phyloP scores from a whole-genome alignment of 2,888 invertebrate genomes.

The Xanthia icteritia region DNA sequence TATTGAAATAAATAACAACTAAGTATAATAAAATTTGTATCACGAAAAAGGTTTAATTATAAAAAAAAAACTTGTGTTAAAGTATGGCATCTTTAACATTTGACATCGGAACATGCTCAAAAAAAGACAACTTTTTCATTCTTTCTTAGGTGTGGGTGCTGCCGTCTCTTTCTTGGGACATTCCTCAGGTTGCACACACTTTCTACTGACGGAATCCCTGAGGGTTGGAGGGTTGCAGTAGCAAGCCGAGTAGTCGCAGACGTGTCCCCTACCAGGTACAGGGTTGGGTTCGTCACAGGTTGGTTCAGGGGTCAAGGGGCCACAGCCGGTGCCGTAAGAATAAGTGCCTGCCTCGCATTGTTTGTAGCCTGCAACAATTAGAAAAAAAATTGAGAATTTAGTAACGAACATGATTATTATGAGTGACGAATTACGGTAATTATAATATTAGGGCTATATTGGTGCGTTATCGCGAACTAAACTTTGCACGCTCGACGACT shows the following conservation, averaged over 20 bases:
- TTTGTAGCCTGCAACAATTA: slow-evolving; percentile 59
- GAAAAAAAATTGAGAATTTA: too few relatives aligned
- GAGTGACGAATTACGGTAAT: too few relatives aligned
- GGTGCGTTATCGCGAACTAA: too few relatives aligned
- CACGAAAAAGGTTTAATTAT: neutral
- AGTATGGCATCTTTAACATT: neutral
- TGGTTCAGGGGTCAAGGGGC: slow-evolving; percentile 71
- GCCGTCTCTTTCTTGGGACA: too few relatives aligned
- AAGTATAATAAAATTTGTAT: neutral
- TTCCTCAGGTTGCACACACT: slow-evolving; percentile 72
- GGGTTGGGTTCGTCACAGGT: slow-evolving; percentile 79
- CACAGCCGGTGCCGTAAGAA: slow-evolving; percentile 73
- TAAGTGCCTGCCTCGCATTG: slow-evolving; percentile 74
- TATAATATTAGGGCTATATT: too few relatives aligned
- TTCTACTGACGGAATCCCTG: slow-evolving; percentile 69
- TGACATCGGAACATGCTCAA: neutral
- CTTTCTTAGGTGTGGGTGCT: slow-evolving; percentile 57
- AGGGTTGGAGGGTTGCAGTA: slow-evolving; percentile 79
- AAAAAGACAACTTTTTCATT: neutral
- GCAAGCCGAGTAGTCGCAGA: slow-evolving; percentile 69
- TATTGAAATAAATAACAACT: slow-evolving; percentile 10
- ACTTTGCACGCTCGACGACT: too few relatives aligned
- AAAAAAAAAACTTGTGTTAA: neutral
- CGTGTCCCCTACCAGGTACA: neutral
- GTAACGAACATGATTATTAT: too few relatives aligned